phyloP scores from a whole-genome alignment of 2,797 vertebrate species.

The Ambastaia sidthimunki region DNA sequence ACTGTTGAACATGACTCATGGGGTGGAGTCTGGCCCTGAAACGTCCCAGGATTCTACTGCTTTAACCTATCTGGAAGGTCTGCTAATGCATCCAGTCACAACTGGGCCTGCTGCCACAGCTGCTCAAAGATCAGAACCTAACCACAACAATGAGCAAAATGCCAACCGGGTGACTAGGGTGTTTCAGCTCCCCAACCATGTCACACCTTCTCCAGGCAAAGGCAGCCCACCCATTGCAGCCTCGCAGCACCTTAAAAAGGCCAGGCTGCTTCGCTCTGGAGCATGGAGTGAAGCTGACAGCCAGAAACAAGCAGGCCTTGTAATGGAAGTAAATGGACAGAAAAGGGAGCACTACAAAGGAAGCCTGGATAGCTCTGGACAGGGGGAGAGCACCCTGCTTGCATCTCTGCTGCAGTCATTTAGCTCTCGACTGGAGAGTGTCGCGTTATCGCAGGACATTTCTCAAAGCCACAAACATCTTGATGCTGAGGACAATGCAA shows the following conservation, averaged over 20 bases:
- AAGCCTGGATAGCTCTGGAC: conserved; percentile 86
- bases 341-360: conserved; percentile 86
- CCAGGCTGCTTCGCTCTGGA: conserved; percentile 91
- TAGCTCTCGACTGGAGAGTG: conserved; percentile 95
- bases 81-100: conserved; percentile 99
- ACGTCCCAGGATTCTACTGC: conserved; percentile 99
- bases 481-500: conserved; percentile 76
- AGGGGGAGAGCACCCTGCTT: conserved; percentile 95
- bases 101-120: conserved; percentile 91
- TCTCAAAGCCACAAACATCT: conserved; percentile 85
- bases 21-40: conserved; percentile 99
- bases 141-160: conserved; percentile 85
- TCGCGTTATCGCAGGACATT: conserved; percentile 94
- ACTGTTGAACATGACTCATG: conserved; percentile 99
- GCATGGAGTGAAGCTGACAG: conserved; percentile 89
- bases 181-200: conserved; percentile 85
- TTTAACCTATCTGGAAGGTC: conserved; percentile 99
- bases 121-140: conserved; percentile 87
- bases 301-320: conserved; percentile 84
- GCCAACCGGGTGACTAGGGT: conserved; percentile 84
- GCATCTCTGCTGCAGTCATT: conserved; percentile 98
- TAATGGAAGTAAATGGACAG: conserved; percentile 88
- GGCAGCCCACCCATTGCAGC: conserved; percentile 83
- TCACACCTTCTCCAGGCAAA: conserved; percentile 78
- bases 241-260: conserved; percentile 95